Evolutionary conservation across 2,888 invertebrate genomes (phyloP).

Genomic region (Oligia latruncula): DNA sequence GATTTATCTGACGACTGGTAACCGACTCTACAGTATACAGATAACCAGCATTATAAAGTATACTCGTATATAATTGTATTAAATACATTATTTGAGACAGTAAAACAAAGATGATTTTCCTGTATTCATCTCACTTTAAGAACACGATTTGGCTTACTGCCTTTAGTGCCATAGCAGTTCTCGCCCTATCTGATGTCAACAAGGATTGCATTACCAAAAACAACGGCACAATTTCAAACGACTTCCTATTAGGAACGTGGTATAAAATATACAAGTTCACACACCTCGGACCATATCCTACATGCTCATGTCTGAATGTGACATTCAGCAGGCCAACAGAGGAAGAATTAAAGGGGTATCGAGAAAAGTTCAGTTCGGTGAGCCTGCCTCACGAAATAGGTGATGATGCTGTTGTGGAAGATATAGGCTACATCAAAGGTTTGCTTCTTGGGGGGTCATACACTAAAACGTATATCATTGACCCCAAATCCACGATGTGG

Average conservation of each 20-base stretch:
- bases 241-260: constrained; percentile 53
- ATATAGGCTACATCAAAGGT: constrained; percentile 19
- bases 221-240: constrained; percentile 29
- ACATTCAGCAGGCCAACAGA: constrained; percentile 37
- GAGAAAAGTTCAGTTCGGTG: constrained; percentile 19
- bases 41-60: not conserved
- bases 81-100: not conserved
- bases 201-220: constrained; percentile 40
- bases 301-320: constrained; percentile 34
- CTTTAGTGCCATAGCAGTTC: not conserved
- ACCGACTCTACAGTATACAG: not conserved
- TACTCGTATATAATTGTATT: no score
- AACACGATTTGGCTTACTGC: not conserved
- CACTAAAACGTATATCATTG: constrained; percentile 48
- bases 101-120: not conserved
- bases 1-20: not conserved
- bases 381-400: constrained; percentile 39
- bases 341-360: constrained; percentile 30
- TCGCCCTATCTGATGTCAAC: constrained; percentile 37
- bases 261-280: constrained; percentile 46
- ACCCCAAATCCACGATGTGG: constrained; percentile 13
- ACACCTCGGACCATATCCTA: not conserved
- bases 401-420: constrained; percentile 3
- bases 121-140: not conserved
- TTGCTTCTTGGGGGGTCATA: constrained; percentile 34